Base-by-base conservation (phyloP, 2,888 invertebrate species). In the Hipparchia sbordonii region DNA sequence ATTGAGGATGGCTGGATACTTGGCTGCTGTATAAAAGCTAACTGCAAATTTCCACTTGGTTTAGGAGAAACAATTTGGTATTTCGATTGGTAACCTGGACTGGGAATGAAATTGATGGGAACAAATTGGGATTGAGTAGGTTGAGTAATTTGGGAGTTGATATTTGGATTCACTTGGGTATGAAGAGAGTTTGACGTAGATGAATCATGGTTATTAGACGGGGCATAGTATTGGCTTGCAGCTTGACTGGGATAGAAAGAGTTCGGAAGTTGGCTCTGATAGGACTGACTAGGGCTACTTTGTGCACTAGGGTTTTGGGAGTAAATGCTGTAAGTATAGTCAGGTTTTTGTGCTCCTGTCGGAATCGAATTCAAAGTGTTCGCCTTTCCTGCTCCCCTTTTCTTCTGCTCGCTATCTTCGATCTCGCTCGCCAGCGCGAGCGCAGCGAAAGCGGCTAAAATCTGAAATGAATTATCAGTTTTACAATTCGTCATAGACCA, bases 321-420 rank as follows among this genome's bases (percentile, higher is more conserved):
- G 75, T 92, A 93, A 76, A 91, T 87, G 73, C 85, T 90, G 79
- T 92, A 94, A 0, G 89, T 89, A 72, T 91, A 90, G n/a, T 94
- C 94, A 39, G 88, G 89, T 69, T 94, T 94, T 79, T 93, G 94
- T 6, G 88, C 88, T 60, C 92, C 92, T 0, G 89, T 87, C 1
- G 92, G 87, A 8, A 94, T 90, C 0, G 92, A 80, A 76, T 94
- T 94, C 62, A 93, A 74, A 57, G 82, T 86, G 13, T 85, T 89
- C 2, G 87, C 82, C 77, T 92, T 92, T 6, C 87, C 90, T 2
- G 86, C 88, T 10, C 91, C 93, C 74, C 93, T 84, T 77, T 94
- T 94, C 83, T 92, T 94, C 78, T 89, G 90, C 65, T 94, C 94
- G 2, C 74, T 81, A 51, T 93, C 93, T 61, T 93, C 93, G 3